Base-by-base conservation (phyloP, 1,140 invertebrate species). In the Pogonomyrmex californicus region DNA sequence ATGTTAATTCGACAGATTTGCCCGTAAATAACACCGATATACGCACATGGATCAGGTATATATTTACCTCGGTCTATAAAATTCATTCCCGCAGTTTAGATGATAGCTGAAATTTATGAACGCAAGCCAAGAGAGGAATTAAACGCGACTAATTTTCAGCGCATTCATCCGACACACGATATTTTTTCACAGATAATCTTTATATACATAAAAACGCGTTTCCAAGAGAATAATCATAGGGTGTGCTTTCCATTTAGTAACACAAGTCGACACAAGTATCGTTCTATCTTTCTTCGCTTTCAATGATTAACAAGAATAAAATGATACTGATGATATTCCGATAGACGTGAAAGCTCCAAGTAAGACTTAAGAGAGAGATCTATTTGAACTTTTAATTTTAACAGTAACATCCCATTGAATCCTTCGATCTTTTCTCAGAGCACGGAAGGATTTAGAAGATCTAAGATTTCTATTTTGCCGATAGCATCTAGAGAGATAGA, bases 1-100 rank as follows among this genome's bases (percentile, higher is more conserved):
- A 92, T 91, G 86, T 92, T 92, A 91, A 92, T 92, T 92, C 91
- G 88, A 91, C 90, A 88, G 87, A 85, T 86, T 90, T 87, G 70
- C 82, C 65, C 85, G 87, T 92, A 89, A 92, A 87, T 92, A 92
- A 92, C 89, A 86, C 77, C 82, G 85, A 82, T 87, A 88, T 87
- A 87, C 79, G 49, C 82, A 78, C 62, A 56, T 54, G 38, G 49
- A 66, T 33, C 73, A 36, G 70, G 73, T 71, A 87, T 87, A 87
- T 87, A 85, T 89, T 89, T 89, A 89, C 87, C 86, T 85, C 71
- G 66, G 71, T 82, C 83, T 88, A 89, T 89, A 89, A 89, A 89
- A 89, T 86, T 89, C 77, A 63, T n/a, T 83, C 75, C 41, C 65
- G 51, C 51, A 62, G 79, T 62, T 87, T 63, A 68, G 17, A 49